These are phyloP conservation scores for Formica selysi DNA, from an alignment of 1,140 invertebrate species.

Conservation along the genomic window DNA sequence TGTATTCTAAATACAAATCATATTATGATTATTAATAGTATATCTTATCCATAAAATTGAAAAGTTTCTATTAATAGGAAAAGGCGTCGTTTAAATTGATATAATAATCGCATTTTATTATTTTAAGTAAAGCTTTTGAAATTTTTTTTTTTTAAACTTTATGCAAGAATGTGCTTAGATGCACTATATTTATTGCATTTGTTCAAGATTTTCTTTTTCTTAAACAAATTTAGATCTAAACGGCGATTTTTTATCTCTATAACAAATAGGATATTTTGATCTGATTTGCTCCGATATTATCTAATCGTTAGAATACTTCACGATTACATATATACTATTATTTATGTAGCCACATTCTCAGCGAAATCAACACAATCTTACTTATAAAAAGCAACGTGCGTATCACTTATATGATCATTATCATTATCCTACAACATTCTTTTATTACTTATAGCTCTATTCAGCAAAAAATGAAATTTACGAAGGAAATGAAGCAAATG, in stretches of 20 bases:
- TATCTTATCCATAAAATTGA: not conserved
- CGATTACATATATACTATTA: not conserved
- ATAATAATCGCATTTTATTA: too few species aligned
- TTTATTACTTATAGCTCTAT: not conserved
- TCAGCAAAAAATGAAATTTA: not conserved
- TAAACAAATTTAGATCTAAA: not conserved
- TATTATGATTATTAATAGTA: not conserved
- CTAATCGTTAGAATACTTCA: not conserved
- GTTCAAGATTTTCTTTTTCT: not conserved
- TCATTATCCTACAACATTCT: not conserved
- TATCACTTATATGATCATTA: slow-evolving; percentile 1
- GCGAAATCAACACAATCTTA: not conserved
- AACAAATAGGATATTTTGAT: not conserved
- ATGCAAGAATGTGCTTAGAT: not conserved
- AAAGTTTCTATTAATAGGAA: not conserved
- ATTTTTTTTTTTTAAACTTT: too few species aligned
- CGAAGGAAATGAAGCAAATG: not conserved
- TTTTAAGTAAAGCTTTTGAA: too few species aligned
- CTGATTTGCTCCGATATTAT: not conserved
- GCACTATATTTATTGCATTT: not conserved
- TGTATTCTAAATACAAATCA: slow-evolving; percentile 26
- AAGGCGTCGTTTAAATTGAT: not conserved
- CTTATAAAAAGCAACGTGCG: not conserved
- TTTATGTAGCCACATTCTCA: not conserved
- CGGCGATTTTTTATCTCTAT: not conserved